These are phyloP conservation scores for Cantharis nigra DNA, from an alignment of 2,888 invertebrate genomes.

Conservation along the genomic window DNA sequence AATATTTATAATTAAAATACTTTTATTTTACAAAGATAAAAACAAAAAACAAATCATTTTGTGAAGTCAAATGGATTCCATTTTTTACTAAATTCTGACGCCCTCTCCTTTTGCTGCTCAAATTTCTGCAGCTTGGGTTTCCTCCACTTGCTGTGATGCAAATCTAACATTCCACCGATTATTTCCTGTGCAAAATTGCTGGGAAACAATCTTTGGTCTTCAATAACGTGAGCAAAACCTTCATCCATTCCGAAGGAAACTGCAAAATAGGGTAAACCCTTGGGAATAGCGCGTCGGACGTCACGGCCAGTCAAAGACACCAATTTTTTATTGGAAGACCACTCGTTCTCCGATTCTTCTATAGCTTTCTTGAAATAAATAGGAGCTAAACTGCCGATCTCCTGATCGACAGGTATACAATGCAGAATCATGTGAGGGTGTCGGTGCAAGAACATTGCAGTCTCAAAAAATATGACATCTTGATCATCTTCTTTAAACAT, in stretches of 20 bases:
- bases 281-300: constrained; percentile 83
- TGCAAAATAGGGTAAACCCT: constrained; percentile 92
- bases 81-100: constrained; percentile 69
- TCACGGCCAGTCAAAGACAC: constrained; percentile 72
- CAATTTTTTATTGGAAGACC: constrained; percentile 93
- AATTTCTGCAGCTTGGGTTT: constrained; percentile 78
- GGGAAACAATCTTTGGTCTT: constrained; percentile 88
- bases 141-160: constrained; percentile 84
- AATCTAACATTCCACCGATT: constrained; percentile 91
- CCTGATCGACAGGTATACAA: constrained; percentile 84
- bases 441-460: constrained; percentile 63
- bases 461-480: constrained; percentile 91
- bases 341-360: constrained; percentile 92
- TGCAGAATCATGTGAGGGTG: constrained; percentile 87
- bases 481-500: constrained; percentile 75
- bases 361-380: constrained; percentile 99
- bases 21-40: neutral
- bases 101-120: constrained; percentile 76
- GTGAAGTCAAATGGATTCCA: constrained; percentile 73
- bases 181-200: constrained; percentile 93
- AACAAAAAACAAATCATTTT: constrained; percentile 38
- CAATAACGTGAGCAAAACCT: constrained; percentile 97
- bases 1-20: neutral
- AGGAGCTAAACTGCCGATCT: constrained; percentile 85
- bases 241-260: constrained; percentile 90